These are phyloP conservation scores for Aviceda subcristata DNA, from an alignment of 2,113 vertebrate species.

Conservation along the genomic window DNA sequence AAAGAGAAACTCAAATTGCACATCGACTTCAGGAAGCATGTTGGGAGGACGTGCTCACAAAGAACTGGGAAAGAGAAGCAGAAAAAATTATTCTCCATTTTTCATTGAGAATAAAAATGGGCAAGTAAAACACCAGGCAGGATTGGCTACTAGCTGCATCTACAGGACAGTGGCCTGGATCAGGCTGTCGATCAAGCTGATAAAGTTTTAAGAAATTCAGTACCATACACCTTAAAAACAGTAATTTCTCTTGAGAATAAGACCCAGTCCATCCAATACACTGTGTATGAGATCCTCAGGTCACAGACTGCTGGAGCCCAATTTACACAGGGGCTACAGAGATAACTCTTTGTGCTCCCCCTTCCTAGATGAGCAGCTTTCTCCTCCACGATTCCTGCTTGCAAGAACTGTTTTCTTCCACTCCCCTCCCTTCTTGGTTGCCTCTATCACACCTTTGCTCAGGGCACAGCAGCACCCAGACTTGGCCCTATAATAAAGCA, in stretches of 20 bases:
- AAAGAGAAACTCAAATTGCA: background rate
- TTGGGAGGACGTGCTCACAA: background rate
- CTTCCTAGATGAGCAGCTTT: background rate
- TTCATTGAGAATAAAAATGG: rapidly evolving
- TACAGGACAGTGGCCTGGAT: background rate
- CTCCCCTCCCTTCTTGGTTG: background rate
- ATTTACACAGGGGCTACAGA: rapidly evolving
- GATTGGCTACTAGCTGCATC: rapidly evolving
- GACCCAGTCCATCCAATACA: background rate
- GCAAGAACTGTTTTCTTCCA: background rate
- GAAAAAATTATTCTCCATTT: background rate
- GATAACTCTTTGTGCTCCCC: too few relatives aligned
- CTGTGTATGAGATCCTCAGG: rapidly evolving
- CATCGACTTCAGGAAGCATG: background rate
- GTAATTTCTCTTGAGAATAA: background rate
- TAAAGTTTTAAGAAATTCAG: background rate
- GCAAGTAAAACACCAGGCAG: background rate
- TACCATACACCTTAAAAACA: rapidly evolving
- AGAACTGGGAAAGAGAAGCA: background rate
- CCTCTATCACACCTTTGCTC: background rate
- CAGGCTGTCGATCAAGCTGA: background rate
- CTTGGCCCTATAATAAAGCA: background rate
- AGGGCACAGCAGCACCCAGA: background rate
- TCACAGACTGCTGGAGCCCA: background rate
- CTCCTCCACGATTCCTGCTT: background rate